These are phyloP conservation scores for Amphiprion ocellaris DNA, from an alignment of 2,113 vertebrate genomes.

Conservation along the genomic window DNA sequence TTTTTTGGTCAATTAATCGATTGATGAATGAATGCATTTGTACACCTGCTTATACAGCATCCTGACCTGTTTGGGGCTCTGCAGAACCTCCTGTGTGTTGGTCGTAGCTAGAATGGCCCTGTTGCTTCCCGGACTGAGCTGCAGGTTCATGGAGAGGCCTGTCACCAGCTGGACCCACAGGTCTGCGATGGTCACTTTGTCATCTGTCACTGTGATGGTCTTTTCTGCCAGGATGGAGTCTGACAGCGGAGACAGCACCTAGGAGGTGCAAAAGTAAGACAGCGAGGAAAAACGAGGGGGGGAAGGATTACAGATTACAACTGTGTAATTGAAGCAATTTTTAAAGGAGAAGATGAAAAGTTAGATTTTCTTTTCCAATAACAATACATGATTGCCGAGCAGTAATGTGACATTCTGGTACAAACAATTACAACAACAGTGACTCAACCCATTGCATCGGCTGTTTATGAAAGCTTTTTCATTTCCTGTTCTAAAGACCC, in stretches of 20 bases:
- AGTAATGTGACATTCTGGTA: constrained; percentile 37
- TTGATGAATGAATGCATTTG: too few relatives aligned
- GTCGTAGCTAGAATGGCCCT: constrained; percentile 89
- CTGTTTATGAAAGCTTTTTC: constrained; percentile 52
- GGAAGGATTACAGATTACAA: constrained; percentile 2
- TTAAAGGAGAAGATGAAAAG: constrained; percentile 1
- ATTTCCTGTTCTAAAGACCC: constrained; percentile 56
- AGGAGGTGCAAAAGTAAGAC: constrained; percentile 3
- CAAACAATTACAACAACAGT: constrained; percentile 32
- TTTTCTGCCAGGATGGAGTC: constrained; percentile 98
- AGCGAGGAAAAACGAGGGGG: background rate
- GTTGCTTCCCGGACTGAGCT: constrained; percentile 88
- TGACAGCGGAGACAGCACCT: constrained; percentile 95
- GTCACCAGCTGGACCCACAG: constrained; percentile 94
- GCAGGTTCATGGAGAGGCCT: constrained; percentile 90
- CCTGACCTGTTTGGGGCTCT: constrained; percentile 91
- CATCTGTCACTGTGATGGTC: constrained; percentile 93
- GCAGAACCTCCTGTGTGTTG: constrained; percentile 91
- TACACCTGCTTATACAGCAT: background rate
- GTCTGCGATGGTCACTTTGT: constrained; percentile 95
- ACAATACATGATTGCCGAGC: constrained; percentile 6
- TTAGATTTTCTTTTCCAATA: background rate
- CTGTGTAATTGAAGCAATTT: background rate
- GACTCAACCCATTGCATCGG: constrained; percentile 24
- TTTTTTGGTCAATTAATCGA: too few relatives aligned